These are phyloP conservation scores for Pitta sordida DNA, from an alignment of 2,113 vertebrate species.

Conservation along the genomic window DNA sequence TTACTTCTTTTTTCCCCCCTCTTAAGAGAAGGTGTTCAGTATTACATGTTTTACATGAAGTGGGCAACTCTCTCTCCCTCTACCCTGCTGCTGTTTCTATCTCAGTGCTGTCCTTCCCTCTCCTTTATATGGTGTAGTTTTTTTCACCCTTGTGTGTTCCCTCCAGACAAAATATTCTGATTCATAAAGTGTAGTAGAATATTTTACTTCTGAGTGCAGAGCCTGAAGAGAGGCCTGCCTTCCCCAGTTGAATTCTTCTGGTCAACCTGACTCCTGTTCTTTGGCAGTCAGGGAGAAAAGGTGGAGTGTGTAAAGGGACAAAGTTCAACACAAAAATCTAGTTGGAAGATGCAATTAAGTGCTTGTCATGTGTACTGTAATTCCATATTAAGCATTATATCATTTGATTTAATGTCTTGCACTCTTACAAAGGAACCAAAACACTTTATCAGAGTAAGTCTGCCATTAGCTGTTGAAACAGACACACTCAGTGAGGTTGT, in stretches of 20 bases:
- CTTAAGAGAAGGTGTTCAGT: background rate
- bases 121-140: background rate
- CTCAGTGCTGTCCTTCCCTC: background rate
- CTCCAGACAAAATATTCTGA: conserved; percentile 51
- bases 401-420: background rate
- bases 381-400: background rate
- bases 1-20: background rate
- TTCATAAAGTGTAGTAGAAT: background rate
- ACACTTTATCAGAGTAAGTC: background rate
- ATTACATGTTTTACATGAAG: background rate
- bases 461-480: background rate
- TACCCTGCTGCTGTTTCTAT: background rate
- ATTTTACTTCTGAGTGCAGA: background rate
- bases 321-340: background rate
- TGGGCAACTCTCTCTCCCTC: conserved; percentile 58
- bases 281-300: background rate
- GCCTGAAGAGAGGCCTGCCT: background rate
- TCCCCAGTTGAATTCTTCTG: background rate
- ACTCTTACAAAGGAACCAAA: background rate
- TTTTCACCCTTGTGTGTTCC: background rate
- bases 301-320: background rate
- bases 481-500: background rate
- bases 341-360: background rate
- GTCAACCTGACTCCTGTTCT: background rate
- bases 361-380: background rate